Conservation (phyloP, 2,113 vertebrate species). For the Atractosteus spatula region DNA sequence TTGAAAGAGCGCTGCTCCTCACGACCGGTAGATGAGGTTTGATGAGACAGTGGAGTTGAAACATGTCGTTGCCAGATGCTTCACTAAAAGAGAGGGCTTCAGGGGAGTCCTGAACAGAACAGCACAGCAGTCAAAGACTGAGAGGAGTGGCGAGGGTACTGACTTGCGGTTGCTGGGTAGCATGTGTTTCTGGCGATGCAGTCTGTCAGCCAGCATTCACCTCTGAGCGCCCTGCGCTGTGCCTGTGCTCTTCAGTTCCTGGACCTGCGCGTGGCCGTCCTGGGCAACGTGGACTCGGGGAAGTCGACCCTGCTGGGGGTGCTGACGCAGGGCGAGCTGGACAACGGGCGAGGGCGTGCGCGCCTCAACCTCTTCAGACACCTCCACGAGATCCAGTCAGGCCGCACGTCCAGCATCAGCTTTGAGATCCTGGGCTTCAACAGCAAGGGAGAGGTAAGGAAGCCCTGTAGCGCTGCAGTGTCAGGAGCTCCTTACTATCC, state of each 20-base stretch:
- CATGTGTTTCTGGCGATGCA: too few relatives aligned
- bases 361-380: slow-evolving; percentile 97
- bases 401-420: slow-evolving; percentile 96
- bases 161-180: too few relatives aligned
- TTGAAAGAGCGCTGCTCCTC: too few relatives aligned
- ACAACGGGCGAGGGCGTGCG: slow-evolving; percentile 92
- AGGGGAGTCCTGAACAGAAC: too few relatives aligned
- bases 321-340: slow-evolving; percentile 93
- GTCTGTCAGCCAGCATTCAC: too few relatives aligned
- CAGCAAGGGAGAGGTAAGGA: slow-evolving; percentile 91
- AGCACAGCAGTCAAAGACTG: neutral
- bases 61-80: too few relatives aligned
- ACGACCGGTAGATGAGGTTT: too few relatives aligned
- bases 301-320: slow-evolving; percentile 95
- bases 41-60: too few relatives aligned
- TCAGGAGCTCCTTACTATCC: too few relatives aligned
- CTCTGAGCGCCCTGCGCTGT: neutral
- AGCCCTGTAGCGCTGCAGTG: too few relatives aligned
- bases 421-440: slow-evolving; percentile 98
- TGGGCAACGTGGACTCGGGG: slow-evolving; percentile 95
- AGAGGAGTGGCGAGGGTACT: too few relatives aligned
- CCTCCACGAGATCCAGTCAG: slow-evolving; percentile 96
- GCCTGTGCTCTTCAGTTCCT: slow-evolving; percentile 74
- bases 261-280: slow-evolving; percentile 91
- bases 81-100: too few relatives aligned